A percentile compares a stretch with the other conserved stretches of the same genome.
Conservation (phyloP, 2,113 vertebrate species). For the Varanus komodoensis region DNA sequence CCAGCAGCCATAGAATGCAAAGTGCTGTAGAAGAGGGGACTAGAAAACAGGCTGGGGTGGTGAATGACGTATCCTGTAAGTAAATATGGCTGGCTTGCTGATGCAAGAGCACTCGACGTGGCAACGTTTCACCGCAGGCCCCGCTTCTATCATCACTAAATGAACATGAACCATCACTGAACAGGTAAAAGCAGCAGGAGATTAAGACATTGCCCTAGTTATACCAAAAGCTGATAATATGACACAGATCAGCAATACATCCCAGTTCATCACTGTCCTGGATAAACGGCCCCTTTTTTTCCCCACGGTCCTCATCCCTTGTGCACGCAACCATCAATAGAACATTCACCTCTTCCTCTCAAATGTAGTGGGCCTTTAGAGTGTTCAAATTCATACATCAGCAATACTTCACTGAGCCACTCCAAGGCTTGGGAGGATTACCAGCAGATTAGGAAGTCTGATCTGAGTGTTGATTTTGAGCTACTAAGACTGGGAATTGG, state of each 20-base stretch:
- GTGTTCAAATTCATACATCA: conserved; percentile 31
- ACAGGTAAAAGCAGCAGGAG: neutral
- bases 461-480: conserved; percentile 33
- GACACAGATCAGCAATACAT: neutral
- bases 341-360: conserved; percentile 21
- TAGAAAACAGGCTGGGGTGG: too few relatives aligned
- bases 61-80: too few relatives aligned
- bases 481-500: neutral
- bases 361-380: conserved; percentile 35
- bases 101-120: too few relatives aligned
- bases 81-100: too few relatives aligned
- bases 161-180: neutral
- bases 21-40: too few relatives aligned
- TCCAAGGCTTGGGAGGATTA: conserved; percentile 39
- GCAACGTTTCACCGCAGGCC: too few relatives aligned
- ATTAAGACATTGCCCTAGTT: neutral
- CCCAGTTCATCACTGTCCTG: neutral
- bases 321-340: conserved; percentile 9
- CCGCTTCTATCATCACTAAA: too few relatives aligned
- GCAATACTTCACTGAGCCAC: conserved; percentile 2
- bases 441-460: conserved; percentile 14
- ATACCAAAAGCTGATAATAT: neutral
- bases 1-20: neutral
- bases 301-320: neutral
- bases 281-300: neutral